Base-by-base conservation (phyloP, 2,797 vertebrate species). In the Pipistrellus pygmaeus region DNA sequence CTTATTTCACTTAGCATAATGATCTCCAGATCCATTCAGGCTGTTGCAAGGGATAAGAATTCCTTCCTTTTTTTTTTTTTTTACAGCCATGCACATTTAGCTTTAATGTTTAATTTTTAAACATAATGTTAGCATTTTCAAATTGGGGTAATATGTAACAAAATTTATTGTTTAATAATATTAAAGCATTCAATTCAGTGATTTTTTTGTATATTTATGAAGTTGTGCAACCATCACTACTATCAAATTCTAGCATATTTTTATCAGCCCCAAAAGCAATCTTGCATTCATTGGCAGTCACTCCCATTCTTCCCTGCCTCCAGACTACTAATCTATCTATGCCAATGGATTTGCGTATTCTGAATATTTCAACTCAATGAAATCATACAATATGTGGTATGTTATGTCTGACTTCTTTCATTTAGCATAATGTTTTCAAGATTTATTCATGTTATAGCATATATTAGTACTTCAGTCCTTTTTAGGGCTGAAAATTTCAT, bases 121-220 rank as follows among this genome's bases (percentile, higher is more conserved):
- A 30, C 2, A 60, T 21, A 62, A 55, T 71, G 66, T 77, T 76
- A 82, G 9, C 3, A 44, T 85, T 88, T 51, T 69, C 15, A 62
- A 81, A 46, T 18, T 64, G 12, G 66, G 9, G 13, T 85, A 32
- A n/a, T 10, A 14, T 6, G 9, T 32, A 75, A 53, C 30, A 73
- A 73, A 87, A 35, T 78, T 75, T n/a, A 68, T 77, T 18, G 48
- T 64, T 84, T 66, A 88, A 87, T 78, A 80, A 51, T 66, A 92
- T 82, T 38, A 46, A 82, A 78, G 35, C 53, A 21, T 88, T 17
- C 4, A 35, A 35, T n/a, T 89, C 18, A 46, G 5, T 86, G 5
- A 35, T 48, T 44, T 44, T 88, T 82, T 91, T 77, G 25, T 53
- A 41, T 48, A 72, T 18, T 30, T 11, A 41, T 18, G 23, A 57